Evolutionary conservation across 2,888 invertebrate species (phyloP).

Genomic region (Pheosia tremula): DNA sequence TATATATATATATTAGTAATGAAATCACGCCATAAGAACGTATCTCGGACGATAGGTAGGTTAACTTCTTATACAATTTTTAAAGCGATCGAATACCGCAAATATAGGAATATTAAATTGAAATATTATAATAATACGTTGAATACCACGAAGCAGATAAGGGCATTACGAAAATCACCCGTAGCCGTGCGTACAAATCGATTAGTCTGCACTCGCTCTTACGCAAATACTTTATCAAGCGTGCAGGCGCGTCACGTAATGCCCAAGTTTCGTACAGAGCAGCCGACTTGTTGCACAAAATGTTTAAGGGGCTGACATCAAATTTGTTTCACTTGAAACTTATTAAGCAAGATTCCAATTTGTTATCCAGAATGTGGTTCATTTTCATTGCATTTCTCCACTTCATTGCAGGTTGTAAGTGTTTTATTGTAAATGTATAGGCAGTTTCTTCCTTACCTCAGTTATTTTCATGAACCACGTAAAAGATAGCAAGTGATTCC

Average conservation of each 20-base stretch:
- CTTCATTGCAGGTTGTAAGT: background rate
- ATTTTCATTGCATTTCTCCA: background rate
- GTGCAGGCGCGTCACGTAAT: constrained; percentile 76
- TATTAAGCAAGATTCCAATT: constrained; percentile 2
- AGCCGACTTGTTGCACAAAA: constrained; percentile 66
- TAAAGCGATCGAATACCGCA: background rate
- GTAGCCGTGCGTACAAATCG: constrained; percentile 76
- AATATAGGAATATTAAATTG: constrained; percentile 43
- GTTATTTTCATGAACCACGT: too few species aligned
- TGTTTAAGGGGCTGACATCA: constrained; percentile 18
- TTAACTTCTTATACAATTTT: background rate
- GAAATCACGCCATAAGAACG: too few species aligned
- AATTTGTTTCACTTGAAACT: constrained; percentile 6
- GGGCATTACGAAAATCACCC: constrained; percentile 74
- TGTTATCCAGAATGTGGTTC: background rate
- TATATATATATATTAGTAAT: too few species aligned
- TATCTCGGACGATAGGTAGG: too few species aligned
- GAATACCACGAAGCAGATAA: constrained; percentile 67
- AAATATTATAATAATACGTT: constrained; percentile 50
- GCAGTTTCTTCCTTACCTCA: too few species aligned
- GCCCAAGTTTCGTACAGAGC: constrained; percentile 57
- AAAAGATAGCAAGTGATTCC: too few species aligned
- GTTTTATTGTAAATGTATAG: background rate
- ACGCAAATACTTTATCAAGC: constrained; percentile 77
- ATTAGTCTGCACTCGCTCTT: constrained; percentile 72